A percentile compares a stretch with the other conserved stretches of the same genome.
Evolutionary conservation across 2,113 vertebrate species (phyloP).

Genomic region (Pionites leucogaster): DNA sequence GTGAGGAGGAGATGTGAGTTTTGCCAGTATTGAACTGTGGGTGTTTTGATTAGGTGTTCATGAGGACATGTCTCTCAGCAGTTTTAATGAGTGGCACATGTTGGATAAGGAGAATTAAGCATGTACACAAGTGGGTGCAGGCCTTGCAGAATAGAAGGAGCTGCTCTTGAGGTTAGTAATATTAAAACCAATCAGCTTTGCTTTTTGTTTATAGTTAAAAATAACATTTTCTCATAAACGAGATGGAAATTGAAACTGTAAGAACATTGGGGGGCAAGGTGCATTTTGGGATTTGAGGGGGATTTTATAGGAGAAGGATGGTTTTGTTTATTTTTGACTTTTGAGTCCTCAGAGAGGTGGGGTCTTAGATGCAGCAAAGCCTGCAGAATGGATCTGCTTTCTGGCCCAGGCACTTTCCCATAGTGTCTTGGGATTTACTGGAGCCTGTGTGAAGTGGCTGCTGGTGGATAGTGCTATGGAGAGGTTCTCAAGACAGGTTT

Average conservation of each 20-base stretch:
- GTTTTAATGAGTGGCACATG: neutral
- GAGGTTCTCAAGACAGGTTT: neutral
- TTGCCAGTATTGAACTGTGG: neutral
- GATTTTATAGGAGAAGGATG: neutral
- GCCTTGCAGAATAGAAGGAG: neutral
- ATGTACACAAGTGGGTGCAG: fast-evolving
- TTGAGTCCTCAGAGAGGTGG: neutral
- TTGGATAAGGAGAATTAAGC: neutral
- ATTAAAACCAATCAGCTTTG: neutral
- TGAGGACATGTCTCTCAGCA: fast-evolving
- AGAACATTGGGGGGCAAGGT: neutral
- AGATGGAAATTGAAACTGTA: neutral
- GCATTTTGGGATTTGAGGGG: neutral
- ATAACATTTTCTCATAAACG: neutral
- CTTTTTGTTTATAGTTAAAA: neutral
- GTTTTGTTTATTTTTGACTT: neutral
- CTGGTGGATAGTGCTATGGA: neutral
- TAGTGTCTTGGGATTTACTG: neutral
- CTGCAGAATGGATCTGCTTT: neutral
- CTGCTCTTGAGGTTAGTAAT: neutral
- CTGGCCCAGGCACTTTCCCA: fast-evolving
- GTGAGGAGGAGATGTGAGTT: neutral
- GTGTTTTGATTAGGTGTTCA: neutral
- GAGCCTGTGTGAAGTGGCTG: neutral
- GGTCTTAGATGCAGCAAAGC: neutral